Evolutionary conservation across 2,888 invertebrate species (phyloP), one percentile per base, ranked within the genome.

Genomic region (Nemurella pictetii): DNA sequence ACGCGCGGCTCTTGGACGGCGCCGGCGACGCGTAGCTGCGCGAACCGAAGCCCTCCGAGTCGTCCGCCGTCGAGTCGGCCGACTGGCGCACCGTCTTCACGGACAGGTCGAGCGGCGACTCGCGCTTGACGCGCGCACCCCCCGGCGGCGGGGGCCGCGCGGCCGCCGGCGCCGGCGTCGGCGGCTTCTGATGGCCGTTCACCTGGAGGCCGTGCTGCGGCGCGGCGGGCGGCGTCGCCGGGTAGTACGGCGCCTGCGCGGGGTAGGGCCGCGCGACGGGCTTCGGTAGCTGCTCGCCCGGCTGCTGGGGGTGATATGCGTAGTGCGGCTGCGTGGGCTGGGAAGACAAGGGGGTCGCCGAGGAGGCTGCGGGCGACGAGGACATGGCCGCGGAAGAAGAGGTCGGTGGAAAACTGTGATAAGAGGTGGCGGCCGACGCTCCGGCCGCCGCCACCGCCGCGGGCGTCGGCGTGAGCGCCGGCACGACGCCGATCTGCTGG

Each of bases 31-130:
- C 77, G 84, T 85, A 85, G 85, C 83, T 83, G 30, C 84, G n/a
- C 28, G 84, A 36, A 72, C 75, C 80, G 29, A 81, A 83, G 30
- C 85, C 91, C 88, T 94, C 94, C 20, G 91, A 90, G 84, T 94
- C 93, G 88, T 95, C 94, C 20, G 95, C 95, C 0, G 97, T 97
- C 0, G 97, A 97, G 90, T 97, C 97, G 0, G 97, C 96, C 2
- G 96, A 95, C 83, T 96, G 96, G 89, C 96, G 94, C 0, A 97
- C 95, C 0, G 97, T 97, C 90, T 97, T 97, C 80, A 97, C 96
- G 0, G 97, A 97, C 84, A 97, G 92, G 91, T 97, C 97, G 86
- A 97, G 90, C 0, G 97, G 97, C 12, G 96, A 96, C 90, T 95
- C 95, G 72, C 94, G 92, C 89, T 94, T 95, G 55, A 89, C 89